Conservation (phyloP, 2,113 vertebrate genomes). For the rabbit (Oryctolagus cuniculus) region mOryCun1.1 NC_091453.1:21578501-21579000, state of each 20-base stretch:
- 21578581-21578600: neutral
- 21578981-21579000: constrained; percentile 50
- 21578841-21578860: neutral
- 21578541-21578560: constrained; percentile 12
- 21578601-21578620: neutral
- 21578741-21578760: neutral
- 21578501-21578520: neutral
- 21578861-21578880: neutral
- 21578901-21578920: constrained; percentile 27
- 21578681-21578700: neutral
- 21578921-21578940: neutral
- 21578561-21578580: neutral
- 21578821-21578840: constrained; percentile 30
- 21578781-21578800: neutral
- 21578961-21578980: neutral
- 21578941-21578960: neutral
- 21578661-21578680: constrained; percentile 23
- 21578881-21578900: constrained; percentile 23
- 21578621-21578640: neutral
- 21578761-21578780: neutral
- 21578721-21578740: neutral
- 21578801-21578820: neutral
- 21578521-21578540: neutral
- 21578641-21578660: neutral
- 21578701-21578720: neutral